Evolutionary conservation across 2,888 invertebrate genomes (phyloP).

Genomic region (Corythucha ciliata): DNA sequence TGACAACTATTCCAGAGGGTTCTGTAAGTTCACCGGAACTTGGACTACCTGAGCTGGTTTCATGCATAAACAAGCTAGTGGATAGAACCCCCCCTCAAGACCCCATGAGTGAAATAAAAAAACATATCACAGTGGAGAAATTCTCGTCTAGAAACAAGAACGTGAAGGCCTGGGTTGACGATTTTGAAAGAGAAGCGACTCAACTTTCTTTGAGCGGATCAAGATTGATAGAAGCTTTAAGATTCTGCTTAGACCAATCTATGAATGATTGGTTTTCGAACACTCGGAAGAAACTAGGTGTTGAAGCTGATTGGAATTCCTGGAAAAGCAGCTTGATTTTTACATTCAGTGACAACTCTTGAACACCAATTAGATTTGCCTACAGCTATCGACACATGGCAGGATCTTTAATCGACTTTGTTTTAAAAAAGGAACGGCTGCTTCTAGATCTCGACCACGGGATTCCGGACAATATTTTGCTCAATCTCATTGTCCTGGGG

Average conservation of each 20-base stretch:
- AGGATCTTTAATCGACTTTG: constrained; percentile 12
- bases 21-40: neutral
- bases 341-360: constrained; percentile 12
- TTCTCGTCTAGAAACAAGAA: constrained; percentile 13
- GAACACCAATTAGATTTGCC: constrained; percentile 9
- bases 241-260: constrained; percentile 16
- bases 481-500: constrained; percentile 15
- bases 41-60: constrained; percentile 18
- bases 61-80: constrained; percentile 13
- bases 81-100: constrained; percentile 10
- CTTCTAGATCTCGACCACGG: constrained; percentile 10
- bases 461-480: constrained; percentile 3
- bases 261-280: constrained; percentile 17
- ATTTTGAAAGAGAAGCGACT: constrained; percentile 4
- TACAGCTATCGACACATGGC: constrained; percentile 12
- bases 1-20: neutral
- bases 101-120: constrained; percentile 8
- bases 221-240: constrained; percentile 11
- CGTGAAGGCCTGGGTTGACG: constrained; percentile 8
- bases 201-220: constrained; percentile 10
- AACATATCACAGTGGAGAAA: constrained; percentile 9
- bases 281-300: constrained; percentile 13
- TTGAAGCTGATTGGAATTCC: constrained; percentile 9
- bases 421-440: constrained; percentile 14
- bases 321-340: constrained; percentile 12